Conservation (phyloP, 2,113 vertebrate genomes). For the Trachemys scripta region DNA sequence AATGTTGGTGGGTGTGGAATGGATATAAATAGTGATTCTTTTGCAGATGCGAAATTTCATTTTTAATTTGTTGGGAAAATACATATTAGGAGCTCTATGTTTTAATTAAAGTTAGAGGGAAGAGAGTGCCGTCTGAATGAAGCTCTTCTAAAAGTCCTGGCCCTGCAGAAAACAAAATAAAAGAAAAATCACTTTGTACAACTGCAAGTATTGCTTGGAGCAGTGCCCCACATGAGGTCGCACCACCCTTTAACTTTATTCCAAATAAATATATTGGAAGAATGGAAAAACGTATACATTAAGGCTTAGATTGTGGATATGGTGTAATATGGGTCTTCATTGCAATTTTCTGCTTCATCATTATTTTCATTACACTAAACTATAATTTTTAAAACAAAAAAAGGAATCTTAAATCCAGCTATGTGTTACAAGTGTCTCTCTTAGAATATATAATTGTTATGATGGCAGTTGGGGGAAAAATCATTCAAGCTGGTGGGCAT, state of each 20-base stretch:
- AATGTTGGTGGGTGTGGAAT: not conserved
- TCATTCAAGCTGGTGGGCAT: not conserved
- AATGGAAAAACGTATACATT: not conserved
- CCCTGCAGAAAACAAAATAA: not conserved
- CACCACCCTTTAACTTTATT: not conserved
- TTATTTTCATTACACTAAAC: no score
- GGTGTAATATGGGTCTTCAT: no score
- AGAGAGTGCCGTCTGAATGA: not conserved
- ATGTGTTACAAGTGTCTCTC: not conserved
- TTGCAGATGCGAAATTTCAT: not conserved
- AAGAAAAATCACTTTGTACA: not conserved
- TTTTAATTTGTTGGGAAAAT: not conserved
- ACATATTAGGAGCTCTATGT: not conserved
- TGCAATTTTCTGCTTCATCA: not conserved
- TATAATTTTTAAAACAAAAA: not conserved
- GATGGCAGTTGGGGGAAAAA: not conserved
- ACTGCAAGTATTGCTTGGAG: not conserved
- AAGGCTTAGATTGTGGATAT: no score
- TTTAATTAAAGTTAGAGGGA: conserved; percentile 9
- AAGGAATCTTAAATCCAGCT: not conserved
- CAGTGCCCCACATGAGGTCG: not conserved
- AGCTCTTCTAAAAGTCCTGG: not conserved
- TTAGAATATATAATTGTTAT: no score
- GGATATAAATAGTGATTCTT: not conserved
- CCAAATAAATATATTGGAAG: not conserved